phyloP scores from a whole-genome alignment of 2,888 invertebrate species.

The Brachylomia viminalis region DNA sequence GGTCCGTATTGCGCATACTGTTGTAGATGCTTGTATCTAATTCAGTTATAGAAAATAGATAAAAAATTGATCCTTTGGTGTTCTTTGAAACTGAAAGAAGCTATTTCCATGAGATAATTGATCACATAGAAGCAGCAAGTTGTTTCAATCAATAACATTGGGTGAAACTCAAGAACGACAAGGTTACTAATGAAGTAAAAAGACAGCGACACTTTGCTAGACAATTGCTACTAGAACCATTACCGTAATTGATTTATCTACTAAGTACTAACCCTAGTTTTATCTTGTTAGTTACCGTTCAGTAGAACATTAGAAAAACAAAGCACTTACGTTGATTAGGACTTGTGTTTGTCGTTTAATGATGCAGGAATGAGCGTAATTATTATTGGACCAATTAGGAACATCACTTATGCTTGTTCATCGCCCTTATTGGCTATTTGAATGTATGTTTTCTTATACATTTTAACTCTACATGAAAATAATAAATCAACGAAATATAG shows the following conservation, averaged over 20 bases:
- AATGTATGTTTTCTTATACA: not conserved
- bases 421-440: not conserved
- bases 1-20: too few species aligned
- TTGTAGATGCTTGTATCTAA: too few species aligned
- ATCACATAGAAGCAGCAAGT: not conserved
- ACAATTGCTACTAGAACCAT: slow-evolving; percentile 25
- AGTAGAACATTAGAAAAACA: slow-evolving; percentile 5
- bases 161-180: not conserved
- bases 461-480: too few species aligned
- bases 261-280: not conserved
- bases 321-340: slow-evolving; percentile 12
- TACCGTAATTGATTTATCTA: slow-evolving; percentile 29
- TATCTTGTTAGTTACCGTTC: slow-evolving; percentile 15
- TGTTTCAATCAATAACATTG: not conserved
- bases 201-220: not conserved
- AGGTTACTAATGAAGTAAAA: not conserved
- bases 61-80: too few species aligned
- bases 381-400: not conserved
- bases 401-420: not conserved
- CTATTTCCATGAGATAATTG: too few species aligned
- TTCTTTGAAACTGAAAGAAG: too few species aligned
- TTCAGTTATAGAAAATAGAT: too few species aligned
- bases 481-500: too few species aligned
- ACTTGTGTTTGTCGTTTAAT: not conserved
- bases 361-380: not conserved